These are phyloP conservation scores for Agonopterix arenella DNA, from an alignment of 2,888 invertebrate species.

Conservation along the genomic window DNA sequence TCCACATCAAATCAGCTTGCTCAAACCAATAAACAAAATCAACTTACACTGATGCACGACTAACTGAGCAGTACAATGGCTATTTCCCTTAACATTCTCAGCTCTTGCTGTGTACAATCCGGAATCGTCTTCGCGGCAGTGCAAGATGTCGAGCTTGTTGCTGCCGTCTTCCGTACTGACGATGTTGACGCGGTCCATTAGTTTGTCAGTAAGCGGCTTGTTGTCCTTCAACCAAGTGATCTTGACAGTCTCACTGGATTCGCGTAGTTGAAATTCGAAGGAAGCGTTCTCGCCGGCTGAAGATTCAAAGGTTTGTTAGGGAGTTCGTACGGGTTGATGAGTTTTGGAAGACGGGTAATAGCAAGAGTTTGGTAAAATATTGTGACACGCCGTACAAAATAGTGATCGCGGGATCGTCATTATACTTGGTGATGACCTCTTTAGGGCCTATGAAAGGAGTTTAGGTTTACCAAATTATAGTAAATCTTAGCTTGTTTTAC, in stretches of 20 bases:
- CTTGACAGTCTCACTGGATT: conserved; percentile 75
- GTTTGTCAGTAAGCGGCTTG: conserved; percentile 84
- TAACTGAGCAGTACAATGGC: conserved; percentile 91
- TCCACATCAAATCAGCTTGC: too few relatives aligned
- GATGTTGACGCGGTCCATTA: conserved; percentile 84
- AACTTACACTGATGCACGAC: conserved; percentile 89
- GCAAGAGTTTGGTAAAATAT: too few relatives aligned
- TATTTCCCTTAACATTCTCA: conserved; percentile 86
- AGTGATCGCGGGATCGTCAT: too few relatives aligned
- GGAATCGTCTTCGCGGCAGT: conserved; percentile 87
- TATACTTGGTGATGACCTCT: too few relatives aligned
- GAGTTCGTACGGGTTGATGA: conserved; percentile 44
- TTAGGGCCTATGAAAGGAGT: too few relatives aligned
- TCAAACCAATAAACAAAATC: neutral
- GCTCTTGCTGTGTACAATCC: conserved; percentile 95
- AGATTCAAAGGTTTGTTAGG: conserved; percentile 48
- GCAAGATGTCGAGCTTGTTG: conserved; percentile 85
- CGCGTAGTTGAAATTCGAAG: conserved; percentile 86
- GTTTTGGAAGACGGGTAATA: too few relatives aligned
- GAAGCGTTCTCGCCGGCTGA: conserved; percentile 89
- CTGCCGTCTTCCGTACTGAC: conserved; percentile 73
- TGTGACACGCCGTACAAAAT: too few relatives aligned
- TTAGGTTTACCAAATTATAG: too few relatives aligned
- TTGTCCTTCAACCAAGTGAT: conserved; percentile 94
- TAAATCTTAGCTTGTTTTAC: too few relatives aligned